Conservation (phyloP, 1,140 invertebrate genomes). For the Papilio polyxenes region DNA sequence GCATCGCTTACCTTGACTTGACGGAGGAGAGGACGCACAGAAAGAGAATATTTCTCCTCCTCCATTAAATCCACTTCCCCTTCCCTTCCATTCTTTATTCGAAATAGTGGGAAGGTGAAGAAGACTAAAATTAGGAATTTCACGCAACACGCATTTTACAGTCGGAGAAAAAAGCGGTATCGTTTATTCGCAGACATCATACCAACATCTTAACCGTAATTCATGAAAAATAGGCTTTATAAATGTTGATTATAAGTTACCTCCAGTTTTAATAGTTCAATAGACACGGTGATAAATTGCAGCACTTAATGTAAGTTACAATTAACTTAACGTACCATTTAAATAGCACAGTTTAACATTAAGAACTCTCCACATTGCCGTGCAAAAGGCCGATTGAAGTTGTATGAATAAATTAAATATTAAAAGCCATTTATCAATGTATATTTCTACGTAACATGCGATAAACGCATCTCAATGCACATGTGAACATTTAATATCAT, state of each 20-base stretch:
- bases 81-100: too few relatives aligned
- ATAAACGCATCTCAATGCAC: not conserved
- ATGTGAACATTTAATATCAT: too few relatives aligned
- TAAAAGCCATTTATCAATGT: constrained; percentile 11
- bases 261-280: constrained; percentile 9
- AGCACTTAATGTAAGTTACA: not conserved
- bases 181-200: not conserved
- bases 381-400: not conserved
- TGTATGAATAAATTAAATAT: constrained; percentile 17
- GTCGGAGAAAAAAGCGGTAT: not conserved
- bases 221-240: not conserved
- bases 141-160: constrained; percentile 25
- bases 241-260: not conserved
- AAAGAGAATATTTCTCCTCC: too few relatives aligned
- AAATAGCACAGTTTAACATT: not conserved
- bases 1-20: too few relatives aligned
- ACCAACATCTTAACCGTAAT: not conserved
- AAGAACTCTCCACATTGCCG: constrained; percentile 17
- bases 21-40: too few relatives aligned
- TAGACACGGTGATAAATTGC: constrained; percentile 2
- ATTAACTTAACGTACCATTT: constrained; percentile 22
- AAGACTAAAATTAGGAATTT: too few relatives aligned
- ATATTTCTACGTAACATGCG: not conserved
- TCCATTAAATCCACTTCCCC: too few relatives aligned
- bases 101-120: too few relatives aligned